A percentile compares a stretch with the other conserved stretches of the same genome.
phyloP scores from a whole-genome alignment of 30 jellyfish, hydroid and myxozoan species.

The Pseudorhiza aurosa region DNA sequence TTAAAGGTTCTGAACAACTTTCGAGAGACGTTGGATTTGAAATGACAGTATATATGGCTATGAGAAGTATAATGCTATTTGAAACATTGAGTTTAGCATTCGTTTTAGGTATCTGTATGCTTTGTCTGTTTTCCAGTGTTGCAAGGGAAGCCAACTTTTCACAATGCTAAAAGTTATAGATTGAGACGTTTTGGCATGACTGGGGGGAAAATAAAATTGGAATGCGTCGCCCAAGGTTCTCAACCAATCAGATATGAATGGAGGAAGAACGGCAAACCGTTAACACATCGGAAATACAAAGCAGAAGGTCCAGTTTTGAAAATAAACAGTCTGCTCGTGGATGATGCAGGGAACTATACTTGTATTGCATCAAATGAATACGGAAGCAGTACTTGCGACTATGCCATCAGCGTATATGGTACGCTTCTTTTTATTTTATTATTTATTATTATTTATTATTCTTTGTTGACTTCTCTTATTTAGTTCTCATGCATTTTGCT shows the following conservation, averaged over 20 bases:
- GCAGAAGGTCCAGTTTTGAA: constrained; percentile 30
- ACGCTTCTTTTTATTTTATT: background rate
- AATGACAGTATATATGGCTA: no score
- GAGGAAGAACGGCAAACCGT: constrained; percentile 53
- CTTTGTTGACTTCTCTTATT: background rate
- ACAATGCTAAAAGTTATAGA: background rate
- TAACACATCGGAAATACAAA: background rate
- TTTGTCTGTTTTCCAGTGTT: constrained; percentile 1
- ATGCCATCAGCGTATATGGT: constrained; percentile 67
- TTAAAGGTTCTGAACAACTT: no score
- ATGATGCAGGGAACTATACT: constrained; percentile 79
- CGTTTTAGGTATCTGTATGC: no score
- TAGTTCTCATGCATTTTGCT: background rate
- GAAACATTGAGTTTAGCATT: no score
- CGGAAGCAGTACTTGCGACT: constrained; percentile 48
- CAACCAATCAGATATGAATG: constrained; percentile 57
- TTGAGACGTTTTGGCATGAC: constrained; percentile 6
- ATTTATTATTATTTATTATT: background rate
- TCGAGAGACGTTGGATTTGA: no score
- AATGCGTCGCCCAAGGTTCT: constrained; percentile 47
- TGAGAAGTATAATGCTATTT: no score
- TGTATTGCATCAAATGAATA: constrained; percentile 71
- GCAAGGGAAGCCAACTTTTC: constrained; percentile 45
- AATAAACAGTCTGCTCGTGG: constrained; percentile 30
- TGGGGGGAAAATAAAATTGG: background rate